Evolutionary conservation across 2,113 vertebrate genomes (phyloP).

Genomic region (Phrynosoma platyrhinos): DNA sequence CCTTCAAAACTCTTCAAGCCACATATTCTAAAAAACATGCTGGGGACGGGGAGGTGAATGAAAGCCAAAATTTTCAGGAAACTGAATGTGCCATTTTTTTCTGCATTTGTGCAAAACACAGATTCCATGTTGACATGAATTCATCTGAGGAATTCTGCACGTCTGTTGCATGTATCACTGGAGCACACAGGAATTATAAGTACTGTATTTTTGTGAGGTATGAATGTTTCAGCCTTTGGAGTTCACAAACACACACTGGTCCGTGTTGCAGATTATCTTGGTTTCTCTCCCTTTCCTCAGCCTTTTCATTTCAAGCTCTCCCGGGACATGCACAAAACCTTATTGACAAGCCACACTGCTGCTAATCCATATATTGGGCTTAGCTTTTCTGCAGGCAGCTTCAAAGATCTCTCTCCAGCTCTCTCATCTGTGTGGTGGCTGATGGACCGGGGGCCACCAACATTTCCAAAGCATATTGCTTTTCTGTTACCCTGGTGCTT

Average conservation of each 20-base stretch:
- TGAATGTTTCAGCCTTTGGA: rapidly evolving
- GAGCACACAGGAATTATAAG: not conserved
- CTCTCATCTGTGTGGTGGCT: not conserved
- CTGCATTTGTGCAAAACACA: not conserved
- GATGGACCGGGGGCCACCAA: not conserved
- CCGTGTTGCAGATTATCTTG: constrained; percentile 38
- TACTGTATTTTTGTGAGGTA: not conserved
- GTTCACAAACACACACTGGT: not conserved
- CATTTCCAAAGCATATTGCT: not conserved
- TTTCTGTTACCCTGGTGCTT: not conserved
- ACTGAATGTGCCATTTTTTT: not conserved
- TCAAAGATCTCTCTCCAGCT: rapidly evolving
- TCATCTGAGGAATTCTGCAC: not conserved
- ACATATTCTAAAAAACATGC: not conserved
- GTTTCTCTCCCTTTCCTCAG: not conserved
- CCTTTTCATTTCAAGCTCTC: constrained; percentile 13
- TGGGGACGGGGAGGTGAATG: not conserved
- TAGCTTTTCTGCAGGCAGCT: not conserved
- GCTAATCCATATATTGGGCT: not conserved
- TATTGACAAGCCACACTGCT: not conserved
- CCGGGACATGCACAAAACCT: not conserved
- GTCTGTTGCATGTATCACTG: not conserved
- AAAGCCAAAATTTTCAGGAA: not conserved
- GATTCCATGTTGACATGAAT: not conserved
- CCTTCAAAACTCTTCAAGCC: not conserved